Evolutionary conservation across 1,140 invertebrate genomes (phyloP).

Genomic region (Drosophila virilis): DNA sequence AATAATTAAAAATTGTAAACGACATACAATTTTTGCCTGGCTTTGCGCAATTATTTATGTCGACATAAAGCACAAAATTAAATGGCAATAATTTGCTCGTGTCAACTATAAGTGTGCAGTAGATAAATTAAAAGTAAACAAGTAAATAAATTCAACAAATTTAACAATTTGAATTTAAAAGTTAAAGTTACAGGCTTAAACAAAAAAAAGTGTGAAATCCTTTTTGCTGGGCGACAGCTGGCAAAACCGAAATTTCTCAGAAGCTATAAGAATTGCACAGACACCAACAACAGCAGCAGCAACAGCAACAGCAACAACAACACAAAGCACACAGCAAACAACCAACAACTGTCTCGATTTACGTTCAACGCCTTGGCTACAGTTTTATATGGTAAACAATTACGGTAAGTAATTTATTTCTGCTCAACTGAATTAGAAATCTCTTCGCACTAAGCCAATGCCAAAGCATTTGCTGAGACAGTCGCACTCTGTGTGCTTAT

Average conservation of each 20-base stretch:
- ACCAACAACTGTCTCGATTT: slow-evolving; percentile 47
- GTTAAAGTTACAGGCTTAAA: neutral
- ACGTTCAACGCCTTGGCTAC: slow-evolving; percentile 62
- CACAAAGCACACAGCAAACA: slow-evolving; percentile 8
- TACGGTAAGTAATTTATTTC: slow-evolving; percentile 83
- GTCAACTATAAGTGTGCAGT: slow-evolving; percentile 77
- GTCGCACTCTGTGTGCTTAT: slow-evolving; percentile 1
- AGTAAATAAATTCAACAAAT: slow-evolving; percentile 60
- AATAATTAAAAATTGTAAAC: slow-evolving; percentile 81
- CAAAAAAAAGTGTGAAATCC: slow-evolving; percentile 18
- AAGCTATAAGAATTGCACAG: slow-evolving; percentile 32
- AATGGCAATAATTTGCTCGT: slow-evolving; percentile 77
- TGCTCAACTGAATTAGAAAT: slow-evolving; percentile 83
- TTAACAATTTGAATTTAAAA: slow-evolving; percentile 28
- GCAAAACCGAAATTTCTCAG: slow-evolving; percentile 38
- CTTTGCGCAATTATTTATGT: slow-evolving; percentile 80
- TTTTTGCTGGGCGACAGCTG: slow-evolving; percentile 37
- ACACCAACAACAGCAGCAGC: slow-evolving; percentile 7
- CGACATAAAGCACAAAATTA: slow-evolving; percentile 75
- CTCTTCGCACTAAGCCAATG: slow-evolving; percentile 80
- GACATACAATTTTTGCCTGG: slow-evolving; percentile 70
- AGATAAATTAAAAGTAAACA: slow-evolving; percentile 78
- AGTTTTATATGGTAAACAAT: slow-evolving; percentile 81
- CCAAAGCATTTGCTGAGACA: slow-evolving; percentile 36
- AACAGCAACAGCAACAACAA: slow-evolving; percentile 11